Conservation (phyloP, 1,140 invertebrate genomes). For the Solenopsis fugax region DNA sequence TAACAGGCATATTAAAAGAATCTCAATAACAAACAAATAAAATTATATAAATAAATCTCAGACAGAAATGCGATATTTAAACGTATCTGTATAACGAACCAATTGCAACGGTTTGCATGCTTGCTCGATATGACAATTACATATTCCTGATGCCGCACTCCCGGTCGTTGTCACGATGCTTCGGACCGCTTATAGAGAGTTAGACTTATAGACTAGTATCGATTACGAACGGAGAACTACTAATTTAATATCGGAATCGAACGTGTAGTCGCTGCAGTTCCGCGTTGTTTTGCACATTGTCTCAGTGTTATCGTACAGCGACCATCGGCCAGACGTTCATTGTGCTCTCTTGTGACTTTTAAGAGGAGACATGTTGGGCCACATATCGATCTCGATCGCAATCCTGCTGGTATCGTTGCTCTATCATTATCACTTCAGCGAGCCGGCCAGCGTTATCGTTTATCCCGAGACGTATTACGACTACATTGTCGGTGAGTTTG, state of each 20-base stretch:
- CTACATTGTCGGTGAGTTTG: constrained; percentile 83
- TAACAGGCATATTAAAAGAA: neutral
- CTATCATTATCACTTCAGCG: constrained; percentile 79
- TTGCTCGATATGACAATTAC: constrained; percentile 19
- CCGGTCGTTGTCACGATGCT: constrained; percentile 35
- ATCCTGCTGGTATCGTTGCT: constrained; percentile 79
- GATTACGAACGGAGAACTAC: constrained; percentile 73
- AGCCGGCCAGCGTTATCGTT: constrained; percentile 80
- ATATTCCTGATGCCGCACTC: neutral
- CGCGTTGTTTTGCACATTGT: constrained; percentile 55
- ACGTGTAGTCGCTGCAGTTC: constrained; percentile 45
- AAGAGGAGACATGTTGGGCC: constrained; percentile 80
- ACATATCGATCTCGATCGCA: constrained; percentile 77
- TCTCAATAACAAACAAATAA: neutral
- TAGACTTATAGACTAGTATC: constrained; percentile 63
- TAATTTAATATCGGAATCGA: constrained; percentile 85
- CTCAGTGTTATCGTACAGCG: constrained; percentile 38
- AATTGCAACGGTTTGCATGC: neutral
- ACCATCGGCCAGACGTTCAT: constrained; percentile 33
- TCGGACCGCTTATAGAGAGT: constrained; percentile 25
- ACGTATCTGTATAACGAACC: neutral
- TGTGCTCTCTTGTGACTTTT: constrained; percentile 48
- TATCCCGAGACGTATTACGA: constrained; percentile 80
- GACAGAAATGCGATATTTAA: neutral
- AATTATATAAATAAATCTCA: neutral